Conservation (phyloP, 37 sponge, comb jelly and placozoan species). For the Spongia lamella region DNA sequence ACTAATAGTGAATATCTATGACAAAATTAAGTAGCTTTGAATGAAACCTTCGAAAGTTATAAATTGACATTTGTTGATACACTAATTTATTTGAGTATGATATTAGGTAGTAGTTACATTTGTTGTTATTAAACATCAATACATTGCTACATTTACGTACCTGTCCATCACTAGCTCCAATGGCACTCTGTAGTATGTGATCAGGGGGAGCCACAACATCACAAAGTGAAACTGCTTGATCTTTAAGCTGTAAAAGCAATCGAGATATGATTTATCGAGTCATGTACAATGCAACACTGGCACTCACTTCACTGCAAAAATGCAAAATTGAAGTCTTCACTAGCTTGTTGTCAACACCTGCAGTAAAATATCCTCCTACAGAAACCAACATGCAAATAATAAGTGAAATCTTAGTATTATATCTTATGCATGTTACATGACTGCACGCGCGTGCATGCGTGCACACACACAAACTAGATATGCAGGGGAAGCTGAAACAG, state of each 20-base stretch:
- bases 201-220: constrained; percentile 93
- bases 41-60: no score
- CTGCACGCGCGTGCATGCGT: no score
- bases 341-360: constrained; percentile 17
- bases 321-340: constrained; percentile 61
- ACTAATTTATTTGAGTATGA: no score
- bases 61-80: no score
- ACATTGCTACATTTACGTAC: constrained; percentile 48
- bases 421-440: no score
- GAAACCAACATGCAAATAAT: no score
- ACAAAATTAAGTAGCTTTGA: no score
- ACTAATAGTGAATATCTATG: no score
- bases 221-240: constrained; percentile 81
- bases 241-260: constrained; percentile 59
- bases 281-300: neutral
- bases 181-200: constrained; percentile 75
- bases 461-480: neutral
- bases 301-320: constrained; percentile 44
- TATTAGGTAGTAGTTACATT: no score
- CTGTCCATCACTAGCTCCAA: constrained; percentile 84
- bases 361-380: constrained; percentile 68
- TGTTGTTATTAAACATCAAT: no score
- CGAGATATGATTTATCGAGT: neutral
- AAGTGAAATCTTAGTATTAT: no score
- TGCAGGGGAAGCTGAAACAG: no score